These are phyloP conservation scores for Paraescarpia echinospica DNA, from an alignment of 1,140 invertebrate species.

Conservation along the genomic window DNA sequence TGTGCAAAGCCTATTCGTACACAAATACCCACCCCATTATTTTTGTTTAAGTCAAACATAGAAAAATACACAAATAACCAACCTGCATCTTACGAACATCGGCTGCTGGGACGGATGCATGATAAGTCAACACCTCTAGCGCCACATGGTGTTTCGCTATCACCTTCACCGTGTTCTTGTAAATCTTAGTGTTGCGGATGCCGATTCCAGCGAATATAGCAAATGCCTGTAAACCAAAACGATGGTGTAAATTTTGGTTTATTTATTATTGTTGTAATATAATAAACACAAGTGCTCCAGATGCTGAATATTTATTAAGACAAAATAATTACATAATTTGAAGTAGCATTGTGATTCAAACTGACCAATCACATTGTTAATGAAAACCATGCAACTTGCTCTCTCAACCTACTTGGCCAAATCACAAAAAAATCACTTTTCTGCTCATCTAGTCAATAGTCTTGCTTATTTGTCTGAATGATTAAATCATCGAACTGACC, in stretches of 20 bases:
- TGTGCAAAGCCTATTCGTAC: no score
- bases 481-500: conserved; percentile 27
- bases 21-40: no score
- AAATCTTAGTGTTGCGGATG: conserved; percentile 97
- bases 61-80: neutral
- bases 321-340: neutral
- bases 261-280: neutral
- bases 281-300: neutral
- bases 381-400: neutral
- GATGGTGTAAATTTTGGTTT: neutral
- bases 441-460: neutral
- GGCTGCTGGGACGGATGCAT: conserved; percentile 87
- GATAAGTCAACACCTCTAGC: conserved; percentile 92
- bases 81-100: conserved; percentile 75
- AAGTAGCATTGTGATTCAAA: neutral
- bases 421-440: no score
- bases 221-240: conserved; percentile 73
- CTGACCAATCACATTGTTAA: neutral
- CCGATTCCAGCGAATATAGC: conserved; percentile 95
- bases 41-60: no score
- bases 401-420: neutral
- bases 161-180: conserved; percentile 73
- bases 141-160: conserved; percentile 97
- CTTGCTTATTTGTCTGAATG: neutral
- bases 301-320: neutral